Percentiles rank a stretch among this genome's conserved stretches.
Conservation (phyloP, 2,113 vertebrate genomes). For the Bostrychus sinensis region DNA sequence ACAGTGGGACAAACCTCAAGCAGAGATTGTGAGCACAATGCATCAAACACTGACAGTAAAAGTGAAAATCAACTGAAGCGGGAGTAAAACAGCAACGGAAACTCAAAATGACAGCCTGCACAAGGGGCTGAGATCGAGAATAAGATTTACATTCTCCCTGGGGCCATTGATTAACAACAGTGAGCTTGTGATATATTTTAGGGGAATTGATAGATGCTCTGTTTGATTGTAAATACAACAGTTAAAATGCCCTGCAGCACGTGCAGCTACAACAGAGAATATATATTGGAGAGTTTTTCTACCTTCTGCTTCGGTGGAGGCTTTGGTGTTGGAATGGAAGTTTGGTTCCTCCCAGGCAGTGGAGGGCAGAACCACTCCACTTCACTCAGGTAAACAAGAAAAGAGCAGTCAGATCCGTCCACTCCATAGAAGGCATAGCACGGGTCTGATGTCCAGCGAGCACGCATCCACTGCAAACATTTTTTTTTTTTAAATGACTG, state of each 20-base stretch:
- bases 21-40: constrained; percentile 18
- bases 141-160: not conserved
- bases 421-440: constrained; percentile 97
- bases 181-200: not conserved
- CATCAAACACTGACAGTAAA: constrained; percentile 13
- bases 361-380: constrained; percentile 99
- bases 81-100: constrained; percentile 25
- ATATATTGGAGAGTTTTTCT: not conserved
- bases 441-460: constrained; percentile 96
- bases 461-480: constrained; percentile 96
- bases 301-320: constrained; percentile 84
- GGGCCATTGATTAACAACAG: constrained; percentile 11
- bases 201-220: not conserved
- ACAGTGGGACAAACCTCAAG: not conserved
- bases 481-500: too few species aligned
- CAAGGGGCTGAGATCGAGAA: too few species aligned
- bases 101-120: constrained; percentile 17
- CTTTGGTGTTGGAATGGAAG: constrained; percentile 69
- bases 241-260: not conserved
- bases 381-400: constrained; percentile 96
- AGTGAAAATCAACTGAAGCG: constrained; percentile 36
- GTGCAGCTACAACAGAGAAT: not conserved
- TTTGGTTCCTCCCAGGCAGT: constrained; percentile 89
- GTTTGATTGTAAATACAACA: not conserved
- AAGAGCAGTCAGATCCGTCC: constrained; percentile 96